phyloP scores from a whole-genome alignment of 1,140 invertebrate species.

The Chionoecetes opilio region DNA sequence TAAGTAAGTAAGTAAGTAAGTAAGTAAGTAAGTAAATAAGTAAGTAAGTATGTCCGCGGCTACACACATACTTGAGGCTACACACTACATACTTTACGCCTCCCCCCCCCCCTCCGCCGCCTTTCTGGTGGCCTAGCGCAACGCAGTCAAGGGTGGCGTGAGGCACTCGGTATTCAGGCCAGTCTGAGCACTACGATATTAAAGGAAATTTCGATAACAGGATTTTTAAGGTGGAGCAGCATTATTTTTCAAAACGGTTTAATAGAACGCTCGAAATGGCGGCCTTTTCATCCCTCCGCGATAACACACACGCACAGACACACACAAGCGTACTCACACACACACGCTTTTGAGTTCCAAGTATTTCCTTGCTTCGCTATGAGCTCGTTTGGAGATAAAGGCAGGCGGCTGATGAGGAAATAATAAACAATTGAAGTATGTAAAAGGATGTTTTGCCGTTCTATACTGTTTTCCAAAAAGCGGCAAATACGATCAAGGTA shows the following conservation, averaged over 20 bases:
- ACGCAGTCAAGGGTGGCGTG: neutral
- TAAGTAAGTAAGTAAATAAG: too few species aligned
- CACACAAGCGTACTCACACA: too few species aligned
- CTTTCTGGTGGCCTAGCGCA: too few species aligned
- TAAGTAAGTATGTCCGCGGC: too few species aligned
- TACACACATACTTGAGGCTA: too few species aligned
- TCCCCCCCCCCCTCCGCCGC: too few species aligned
- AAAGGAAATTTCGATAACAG: neutral
- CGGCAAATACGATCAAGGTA: too few species aligned
- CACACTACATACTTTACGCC: too few species aligned
- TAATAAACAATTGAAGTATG: neutral
- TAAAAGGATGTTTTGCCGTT: neutral
- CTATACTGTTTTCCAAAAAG: too few species aligned
- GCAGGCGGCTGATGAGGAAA: neutral
- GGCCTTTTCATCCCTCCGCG: neutral
- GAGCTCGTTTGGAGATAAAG: neutral
- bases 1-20: too few species aligned
- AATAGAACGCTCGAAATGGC: neutral
- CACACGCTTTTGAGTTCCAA: neutral
- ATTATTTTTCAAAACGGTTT: constrained; percentile 2
- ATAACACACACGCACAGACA: too few species aligned
- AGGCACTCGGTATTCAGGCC: neutral
- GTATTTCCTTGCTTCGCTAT: neutral
- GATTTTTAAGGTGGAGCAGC: neutral
- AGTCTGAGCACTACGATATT: neutral